Conservation (phyloP, 2,888 invertebrate species). For the Macrosiphum euphorbiae region DNA sequence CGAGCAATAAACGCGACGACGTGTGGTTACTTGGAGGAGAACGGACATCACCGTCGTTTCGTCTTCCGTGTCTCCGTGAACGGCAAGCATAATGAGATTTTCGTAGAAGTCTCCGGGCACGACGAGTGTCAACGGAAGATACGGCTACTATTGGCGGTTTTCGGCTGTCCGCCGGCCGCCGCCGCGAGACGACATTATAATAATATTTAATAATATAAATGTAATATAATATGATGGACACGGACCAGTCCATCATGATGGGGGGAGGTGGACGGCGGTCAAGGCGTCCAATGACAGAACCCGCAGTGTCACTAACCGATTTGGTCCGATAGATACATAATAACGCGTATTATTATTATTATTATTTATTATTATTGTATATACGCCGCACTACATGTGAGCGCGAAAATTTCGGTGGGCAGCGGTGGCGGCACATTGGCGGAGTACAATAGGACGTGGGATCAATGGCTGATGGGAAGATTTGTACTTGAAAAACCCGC, state of each 20-base stretch:
- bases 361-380: conserved; percentile 47
- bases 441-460: conserved; percentile 57
- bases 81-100: conserved; percentile 49
- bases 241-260: neutral
- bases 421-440: conserved; percentile 10
- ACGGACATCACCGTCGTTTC: neutral
- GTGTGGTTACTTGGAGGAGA: neutral
- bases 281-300: conserved; percentile 59
- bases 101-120: neutral
- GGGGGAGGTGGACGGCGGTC: neutral
- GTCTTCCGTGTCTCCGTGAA: conserved; percentile 32
- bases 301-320: conserved; percentile 61
- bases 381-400: conserved; percentile 17
- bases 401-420: conserved; percentile 57
- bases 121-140: neutral
- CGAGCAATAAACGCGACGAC: neutral
- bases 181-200: neutral
- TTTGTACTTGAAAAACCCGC: conserved; percentile 60
- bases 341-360: conserved; percentile 35
- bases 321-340: conserved; percentile 54
- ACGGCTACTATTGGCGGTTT: neutral
- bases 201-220: conserved; percentile 11
- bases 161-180: neutral
- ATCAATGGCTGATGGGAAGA: conserved; percentile 63
- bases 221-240: neutral